These are phyloP conservation scores for Neofelis nebulosa DNA, from an alignment of 2,113 vertebrate genomes.

Conservation along the genomic window DNA sequence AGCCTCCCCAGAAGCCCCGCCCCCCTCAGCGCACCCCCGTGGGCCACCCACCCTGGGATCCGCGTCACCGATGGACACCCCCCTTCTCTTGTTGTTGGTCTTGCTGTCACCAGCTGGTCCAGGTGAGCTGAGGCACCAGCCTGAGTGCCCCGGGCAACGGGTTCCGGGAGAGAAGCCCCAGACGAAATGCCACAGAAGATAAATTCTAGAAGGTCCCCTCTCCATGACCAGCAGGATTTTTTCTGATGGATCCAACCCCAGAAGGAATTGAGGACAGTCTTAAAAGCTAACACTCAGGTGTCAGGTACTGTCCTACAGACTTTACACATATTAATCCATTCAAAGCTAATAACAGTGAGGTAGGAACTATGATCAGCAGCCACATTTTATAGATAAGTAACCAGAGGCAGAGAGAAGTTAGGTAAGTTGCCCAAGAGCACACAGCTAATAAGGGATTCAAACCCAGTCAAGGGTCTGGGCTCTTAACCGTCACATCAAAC, in stretches of 20 bases:
- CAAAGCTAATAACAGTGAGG: not conserved
- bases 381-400: not conserved
- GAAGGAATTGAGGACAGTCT: not conserved
- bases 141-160: not conserved
- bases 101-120: not conserved
- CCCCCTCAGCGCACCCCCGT: accelerated
- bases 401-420: not conserved
- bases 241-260: not conserved
- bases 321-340: not conserved
- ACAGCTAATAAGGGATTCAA: not conserved
- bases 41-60: not conserved
- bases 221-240: not conserved
- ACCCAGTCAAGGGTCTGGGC: not conserved
- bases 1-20: not conserved
- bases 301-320: not conserved
- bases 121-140: not conserved
- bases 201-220: not conserved
- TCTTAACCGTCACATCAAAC: not conserved
- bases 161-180: not conserved
- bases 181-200: not conserved
- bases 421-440: not conserved
- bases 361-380: not conserved
- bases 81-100: not conserved
- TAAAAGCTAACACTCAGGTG: not conserved
- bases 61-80: not conserved